Evolutionary conservation across 2,797 vertebrate species (phyloP).

Genomic region (Thripadectes ignobilis): DNA sequence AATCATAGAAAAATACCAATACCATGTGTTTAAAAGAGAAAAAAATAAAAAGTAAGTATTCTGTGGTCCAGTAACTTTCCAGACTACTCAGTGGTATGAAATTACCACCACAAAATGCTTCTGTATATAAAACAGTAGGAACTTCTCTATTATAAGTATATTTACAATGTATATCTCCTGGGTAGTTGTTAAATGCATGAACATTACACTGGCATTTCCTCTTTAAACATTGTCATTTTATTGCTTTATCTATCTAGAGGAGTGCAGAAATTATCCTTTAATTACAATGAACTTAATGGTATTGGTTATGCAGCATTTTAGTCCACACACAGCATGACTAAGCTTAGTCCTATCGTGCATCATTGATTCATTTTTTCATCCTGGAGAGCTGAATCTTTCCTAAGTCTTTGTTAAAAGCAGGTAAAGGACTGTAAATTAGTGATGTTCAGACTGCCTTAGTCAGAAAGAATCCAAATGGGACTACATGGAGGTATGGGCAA

Average conservation of each 20-base stretch:
- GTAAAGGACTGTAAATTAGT: neutral
- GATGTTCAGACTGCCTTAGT: neutral
- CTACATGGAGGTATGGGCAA: neutral
- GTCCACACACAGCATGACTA: neutral
- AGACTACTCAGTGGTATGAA: constrained; percentile 34
- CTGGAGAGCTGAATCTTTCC: neutral
- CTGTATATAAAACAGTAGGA: constrained; percentile 56
- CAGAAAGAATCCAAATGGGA: neutral
- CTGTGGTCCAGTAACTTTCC: constrained; percentile 15
- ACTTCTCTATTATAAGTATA: constrained; percentile 54
- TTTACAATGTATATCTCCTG: constrained; percentile 57
- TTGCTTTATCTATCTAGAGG: constrained; percentile 51
- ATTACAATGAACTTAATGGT: constrained; percentile 58
- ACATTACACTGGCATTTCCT: constrained; percentile 48
- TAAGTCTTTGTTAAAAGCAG: neutral
- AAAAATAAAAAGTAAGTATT: neutral
- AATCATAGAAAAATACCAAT: neutral
- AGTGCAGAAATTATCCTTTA: constrained; percentile 64
- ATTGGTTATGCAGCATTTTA: constrained; percentile 14
- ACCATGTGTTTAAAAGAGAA: neutral
- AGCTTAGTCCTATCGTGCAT: neutral
- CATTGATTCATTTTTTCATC: constrained; percentile 8
- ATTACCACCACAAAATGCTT: constrained; percentile 49
- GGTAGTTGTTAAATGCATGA: constrained; percentile 57
- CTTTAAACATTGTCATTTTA: constrained; percentile 53